phyloP scores from a whole-genome alignment of 2,797 vertebrate genomes.

The Paratrypauchen microcephalus region DNA sequence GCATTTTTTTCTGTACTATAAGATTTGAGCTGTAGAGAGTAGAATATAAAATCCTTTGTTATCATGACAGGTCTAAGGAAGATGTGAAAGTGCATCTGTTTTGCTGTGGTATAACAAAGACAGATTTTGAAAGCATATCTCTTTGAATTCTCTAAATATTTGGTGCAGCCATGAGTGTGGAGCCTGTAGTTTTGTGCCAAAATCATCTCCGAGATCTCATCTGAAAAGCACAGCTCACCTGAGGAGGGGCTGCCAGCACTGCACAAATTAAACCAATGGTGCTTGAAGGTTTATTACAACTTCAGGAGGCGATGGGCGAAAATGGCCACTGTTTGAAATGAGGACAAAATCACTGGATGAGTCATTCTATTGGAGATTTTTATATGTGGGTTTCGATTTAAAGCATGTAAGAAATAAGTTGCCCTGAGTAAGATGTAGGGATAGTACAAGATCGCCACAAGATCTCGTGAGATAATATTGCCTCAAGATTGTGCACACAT shows the following conservation, averaged over 20 bases:
- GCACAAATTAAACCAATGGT: conserved; percentile 21
- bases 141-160: conserved; percentile 26
- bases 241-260: conserved; percentile 42
- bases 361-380: conserved; percentile 2
- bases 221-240: conserved; percentile 37
- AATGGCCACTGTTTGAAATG: not conserved
- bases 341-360: conserved; percentile 2
- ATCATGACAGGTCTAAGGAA: not conserved
- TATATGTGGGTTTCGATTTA: not conserved
- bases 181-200: conserved; percentile 36
- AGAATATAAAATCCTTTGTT: no score
- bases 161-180: conserved; percentile 45
- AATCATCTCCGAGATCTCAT: conserved; percentile 36
- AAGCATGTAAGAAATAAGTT: not conserved
- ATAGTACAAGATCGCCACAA: no score
- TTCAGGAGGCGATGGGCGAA: not conserved
- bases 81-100: not conserved
- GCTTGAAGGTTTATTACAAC: conserved; percentile 30
- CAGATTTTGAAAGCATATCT: conserved; percentile 5
- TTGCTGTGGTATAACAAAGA: not conserved
- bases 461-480: no score
- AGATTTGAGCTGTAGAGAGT: no score
- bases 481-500: no score
- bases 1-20: no score
- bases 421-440: no score